A percentile compares a stretch with the other conserved stretches of the same genome.
These are phyloP conservation scores for Hoplodrina blanda DNA, from an alignment of 2,888 invertebrate genomes.

Conservation along the genomic window DNA sequence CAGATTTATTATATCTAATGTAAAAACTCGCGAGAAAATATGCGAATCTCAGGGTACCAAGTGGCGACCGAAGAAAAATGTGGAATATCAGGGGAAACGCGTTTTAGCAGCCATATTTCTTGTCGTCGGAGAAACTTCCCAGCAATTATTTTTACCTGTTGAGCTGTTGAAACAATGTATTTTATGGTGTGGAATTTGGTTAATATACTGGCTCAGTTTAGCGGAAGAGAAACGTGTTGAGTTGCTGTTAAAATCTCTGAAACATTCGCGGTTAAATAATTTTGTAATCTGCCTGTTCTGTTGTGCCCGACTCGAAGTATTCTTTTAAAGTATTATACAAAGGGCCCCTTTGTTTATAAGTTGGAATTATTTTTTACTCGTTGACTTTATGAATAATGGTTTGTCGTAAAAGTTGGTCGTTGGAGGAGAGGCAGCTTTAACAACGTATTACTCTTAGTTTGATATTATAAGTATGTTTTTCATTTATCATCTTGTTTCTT, in stretches of 20 bases:
- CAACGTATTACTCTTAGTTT: conserved; percentile 44
- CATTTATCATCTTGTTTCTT: conserved; percentile 23
- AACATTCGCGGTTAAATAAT: conserved; percentile 63
- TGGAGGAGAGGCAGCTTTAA: conserved; percentile 26
- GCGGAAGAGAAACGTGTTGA: conserved; percentile 72
- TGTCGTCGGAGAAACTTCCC: conserved; percentile 66
- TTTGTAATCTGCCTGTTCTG: conserved; percentile 59
- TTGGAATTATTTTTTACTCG: conserved; percentile 55
- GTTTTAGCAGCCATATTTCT: conserved; percentile 66
- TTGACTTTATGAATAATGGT: conserved; percentile 61
- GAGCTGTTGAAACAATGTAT: conserved; percentile 73
- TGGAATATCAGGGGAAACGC: conserved; percentile 64
- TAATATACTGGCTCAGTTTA: conserved; percentile 74
- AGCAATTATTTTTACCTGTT: conserved; percentile 81
- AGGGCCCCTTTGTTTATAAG: conserved; percentile 52
- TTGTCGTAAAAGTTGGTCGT: conserved; percentile 45
- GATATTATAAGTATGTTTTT: conserved; percentile 25
- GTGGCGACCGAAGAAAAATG: conserved; percentile 68
- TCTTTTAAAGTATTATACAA: conserved; percentile 47
- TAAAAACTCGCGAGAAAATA: conserved; percentile 73
- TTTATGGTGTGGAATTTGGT: conserved; percentile 76
- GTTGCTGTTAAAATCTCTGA: conserved; percentile 62
- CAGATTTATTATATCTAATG: conserved; percentile 75
- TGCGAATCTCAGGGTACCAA: conserved; percentile 62
- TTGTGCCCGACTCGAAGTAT: conserved; percentile 43